Percentiles rank a stretch among this genome's conserved stretches.
Conservation (phyloP, 2,797 vertebrate species). For the Momotus momota region DNA sequence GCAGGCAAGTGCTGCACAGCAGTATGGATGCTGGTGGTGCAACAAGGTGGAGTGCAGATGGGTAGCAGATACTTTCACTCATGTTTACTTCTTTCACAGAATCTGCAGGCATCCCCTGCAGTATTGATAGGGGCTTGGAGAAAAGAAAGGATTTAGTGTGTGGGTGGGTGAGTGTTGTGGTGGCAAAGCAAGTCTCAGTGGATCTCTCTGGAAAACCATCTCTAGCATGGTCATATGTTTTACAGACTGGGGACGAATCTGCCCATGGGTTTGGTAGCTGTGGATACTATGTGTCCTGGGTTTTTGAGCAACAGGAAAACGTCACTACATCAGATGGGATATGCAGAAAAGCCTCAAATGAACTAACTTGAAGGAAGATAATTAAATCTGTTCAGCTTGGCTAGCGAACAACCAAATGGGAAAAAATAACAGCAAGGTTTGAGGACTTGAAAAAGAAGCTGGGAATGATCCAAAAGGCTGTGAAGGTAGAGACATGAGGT, state of each 20-base stretch:
- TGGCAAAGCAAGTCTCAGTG: accelerated
- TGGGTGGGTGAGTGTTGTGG: background rate
- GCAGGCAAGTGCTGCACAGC: background rate
- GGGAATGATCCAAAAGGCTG: background rate
- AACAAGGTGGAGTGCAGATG: background rate
- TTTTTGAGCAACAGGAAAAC: background rate
- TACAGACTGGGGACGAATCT: background rate
- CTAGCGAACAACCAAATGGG: background rate
- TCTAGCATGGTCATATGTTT: background rate
- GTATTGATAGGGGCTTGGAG: background rate
- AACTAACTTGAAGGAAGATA: background rate
- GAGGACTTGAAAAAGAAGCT: background rate
- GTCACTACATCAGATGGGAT: background rate
- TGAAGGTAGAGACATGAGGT: background rate
- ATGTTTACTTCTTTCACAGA: background rate
- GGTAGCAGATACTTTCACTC: background rate
- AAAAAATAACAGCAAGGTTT: background rate
- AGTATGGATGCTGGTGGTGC: background rate
- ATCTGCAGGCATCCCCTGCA: background rate
- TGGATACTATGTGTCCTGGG: background rate
- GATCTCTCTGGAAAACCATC: background rate
- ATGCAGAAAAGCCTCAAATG: background rate
- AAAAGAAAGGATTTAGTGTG: background rate
- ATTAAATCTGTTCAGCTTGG: background rate
- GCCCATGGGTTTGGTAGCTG: background rate